Percentiles rank a stretch among this genome's conserved stretches.
phyloP scores from a whole-genome alignment of 1,140 invertebrate species.

The Forficula auricularia region DNA sequence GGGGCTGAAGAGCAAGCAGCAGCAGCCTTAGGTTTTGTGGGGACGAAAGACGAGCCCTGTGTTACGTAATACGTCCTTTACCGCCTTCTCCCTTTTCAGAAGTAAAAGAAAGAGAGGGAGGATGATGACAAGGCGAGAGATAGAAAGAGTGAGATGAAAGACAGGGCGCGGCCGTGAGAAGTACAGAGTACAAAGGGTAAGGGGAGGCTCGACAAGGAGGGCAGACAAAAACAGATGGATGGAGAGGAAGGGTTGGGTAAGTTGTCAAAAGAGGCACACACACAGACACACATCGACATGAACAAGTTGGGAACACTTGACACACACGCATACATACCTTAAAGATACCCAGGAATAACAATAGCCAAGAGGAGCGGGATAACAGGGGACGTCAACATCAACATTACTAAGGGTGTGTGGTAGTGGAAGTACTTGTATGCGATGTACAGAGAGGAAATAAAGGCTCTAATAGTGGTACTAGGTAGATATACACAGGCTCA shows the following conservation, averaged over 20 bases:
- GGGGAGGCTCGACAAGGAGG: slow-evolving; percentile 11
- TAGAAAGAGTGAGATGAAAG: slow-evolving; percentile 11
- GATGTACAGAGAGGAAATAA: too few relatives aligned
- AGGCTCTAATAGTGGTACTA: too few relatives aligned
- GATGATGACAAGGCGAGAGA: slow-evolving; percentile 8
- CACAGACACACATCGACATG: slow-evolving; percentile 1
- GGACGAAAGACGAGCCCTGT: slow-evolving; percentile 21
- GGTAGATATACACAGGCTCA: too few relatives aligned
- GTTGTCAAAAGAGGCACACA: slow-evolving; percentile 4
- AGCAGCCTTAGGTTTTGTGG: slow-evolving; percentile 30
- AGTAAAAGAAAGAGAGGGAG: slow-evolving; percentile 10
- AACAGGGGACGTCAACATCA: too few relatives aligned
- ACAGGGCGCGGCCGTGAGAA: slow-evolving; percentile 12
- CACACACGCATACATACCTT: slow-evolving; percentile 1
- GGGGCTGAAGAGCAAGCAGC: slow-evolving; percentile 16
- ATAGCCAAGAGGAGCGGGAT: too few relatives aligned
- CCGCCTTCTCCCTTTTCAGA: too few relatives aligned
- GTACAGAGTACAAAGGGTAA: slow-evolving; percentile 12
- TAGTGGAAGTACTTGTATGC: too few relatives aligned
- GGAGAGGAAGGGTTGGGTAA: slow-evolving; percentile 4
- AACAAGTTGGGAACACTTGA: slow-evolving; percentile 1
- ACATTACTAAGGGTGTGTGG: too few relatives aligned
- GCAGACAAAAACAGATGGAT: slow-evolving; percentile 6
- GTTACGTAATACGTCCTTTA: slow-evolving; percentile 6
- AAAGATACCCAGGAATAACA: too few relatives aligned